A percentile compares a stretch with the other conserved stretches of the same genome.
Evolutionary conservation across 1,140 invertebrate species (phyloP).

Genomic region (Solenopsis fugax): DNA sequence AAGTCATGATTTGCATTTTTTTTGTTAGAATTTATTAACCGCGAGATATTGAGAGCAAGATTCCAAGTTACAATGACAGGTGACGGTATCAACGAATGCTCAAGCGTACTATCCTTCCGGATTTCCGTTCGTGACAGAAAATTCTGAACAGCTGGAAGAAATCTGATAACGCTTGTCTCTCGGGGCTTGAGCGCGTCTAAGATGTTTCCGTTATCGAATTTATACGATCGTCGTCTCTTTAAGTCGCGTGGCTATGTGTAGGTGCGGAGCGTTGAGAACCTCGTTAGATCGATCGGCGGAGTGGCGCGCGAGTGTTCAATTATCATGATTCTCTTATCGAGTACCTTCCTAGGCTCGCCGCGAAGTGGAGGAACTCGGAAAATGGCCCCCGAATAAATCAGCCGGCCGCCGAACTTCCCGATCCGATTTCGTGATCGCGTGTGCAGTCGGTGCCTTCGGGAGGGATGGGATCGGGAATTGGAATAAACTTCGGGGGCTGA

Average conservation of each 20-base stretch:
- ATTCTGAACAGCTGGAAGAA: slow-evolving; percentile 26
- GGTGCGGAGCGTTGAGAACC: slow-evolving; percentile 64
- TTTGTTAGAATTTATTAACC: background rate
- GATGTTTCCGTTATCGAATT: slow-evolving; percentile 45
- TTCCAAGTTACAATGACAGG: slow-evolving; percentile 11
- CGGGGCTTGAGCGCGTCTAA: slow-evolving; percentile 34
- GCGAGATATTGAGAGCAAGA: background rate
- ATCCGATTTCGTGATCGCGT: slow-evolving; percentile 72
- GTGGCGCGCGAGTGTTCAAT: slow-evolving; percentile 69
- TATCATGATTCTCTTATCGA: slow-evolving; percentile 76
- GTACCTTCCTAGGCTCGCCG: slow-evolving; percentile 52
- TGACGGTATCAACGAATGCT: background rate
- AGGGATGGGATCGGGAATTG: slow-evolving; percentile 43
- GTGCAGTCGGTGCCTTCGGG: slow-evolving; percentile 30
- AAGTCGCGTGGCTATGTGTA: background rate
- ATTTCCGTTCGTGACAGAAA: slow-evolving; percentile 36
- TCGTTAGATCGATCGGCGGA: slow-evolving; percentile 73
- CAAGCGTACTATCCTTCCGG: background rate
- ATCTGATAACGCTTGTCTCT: slow-evolving; percentile 54
- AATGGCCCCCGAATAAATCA: slow-evolving; percentile 75
- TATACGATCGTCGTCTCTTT: slow-evolving; percentile 51
- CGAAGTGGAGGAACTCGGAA: slow-evolving; percentile 69
- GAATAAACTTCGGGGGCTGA: slow-evolving; percentile 73
- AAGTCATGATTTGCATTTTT: background rate
- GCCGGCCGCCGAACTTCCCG: slow-evolving; percentile 61